Base-by-base conservation (phyloP, 2,797 vertebrate genomes). In the Synaphobranchus kaupii region DNA sequence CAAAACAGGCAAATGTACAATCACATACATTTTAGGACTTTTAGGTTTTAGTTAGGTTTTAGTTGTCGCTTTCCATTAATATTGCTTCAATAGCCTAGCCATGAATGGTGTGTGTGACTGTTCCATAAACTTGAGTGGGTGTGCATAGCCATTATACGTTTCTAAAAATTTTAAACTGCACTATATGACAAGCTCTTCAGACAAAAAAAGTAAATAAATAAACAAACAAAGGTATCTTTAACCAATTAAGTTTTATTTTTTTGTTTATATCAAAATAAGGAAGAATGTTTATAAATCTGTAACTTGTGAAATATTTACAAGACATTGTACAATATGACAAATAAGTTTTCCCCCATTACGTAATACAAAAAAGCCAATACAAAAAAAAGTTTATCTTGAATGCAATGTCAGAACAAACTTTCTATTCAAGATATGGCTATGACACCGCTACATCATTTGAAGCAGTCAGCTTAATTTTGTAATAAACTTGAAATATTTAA, bases 301-400 rank as follows among this genome's bases (percentile, higher is more conserved):
- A 94, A 92, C 93, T 89, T 94, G 94, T 87, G 89, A 93, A 86
- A 93, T 96, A 97, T 97, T 95, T 96, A 97, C 96, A 96, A 94
- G 25, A 94, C 90, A 95, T 95, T 94, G 89, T 95, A 95, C 94
- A 94, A 96, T 94, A 94, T 93, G 91, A 95, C 89, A 92, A 58
- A 83, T 81, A 91, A 94, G 84, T 90, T 66, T 66, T 86, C 88
- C 90, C 85, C 90, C 88, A 86, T 87, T 81, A 91, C 54, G 39
- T 87, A 89, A 90, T 90, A 87, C 87, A 84, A 85, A 89, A 89
- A 91, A 91, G 90, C 91, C 52, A 87, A 73, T 73, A 71, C 47
- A 82, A 80, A 54, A 60, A 78, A 80, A 82, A 60, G 50, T 63
- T 87, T 52, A 87, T 63, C 83, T 88, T 82, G 44, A 68, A 84